These are phyloP conservation scores for Zaprionus lineosus DNA, from an alignment of 2,888 invertebrate genomes.

Conservation along the genomic window DNA sequence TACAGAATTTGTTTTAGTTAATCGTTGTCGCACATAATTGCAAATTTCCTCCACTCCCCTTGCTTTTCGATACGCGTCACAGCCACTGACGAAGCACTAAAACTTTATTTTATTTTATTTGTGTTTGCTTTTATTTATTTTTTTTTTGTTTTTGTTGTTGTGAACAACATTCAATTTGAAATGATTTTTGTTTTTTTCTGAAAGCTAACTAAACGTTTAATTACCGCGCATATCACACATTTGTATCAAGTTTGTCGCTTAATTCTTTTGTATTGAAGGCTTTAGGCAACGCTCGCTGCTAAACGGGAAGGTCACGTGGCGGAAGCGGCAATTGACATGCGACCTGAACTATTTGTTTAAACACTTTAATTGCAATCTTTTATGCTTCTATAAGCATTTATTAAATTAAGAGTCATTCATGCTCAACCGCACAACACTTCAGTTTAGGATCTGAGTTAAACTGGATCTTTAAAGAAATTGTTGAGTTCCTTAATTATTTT, in stretches of 20 bases:
- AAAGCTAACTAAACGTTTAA: slow-evolving; percentile 32
- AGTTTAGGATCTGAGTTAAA: too few species aligned
- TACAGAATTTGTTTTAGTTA: slow-evolving; percentile 20
- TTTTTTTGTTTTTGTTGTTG: too few species aligned
- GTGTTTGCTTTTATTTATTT: too few species aligned
- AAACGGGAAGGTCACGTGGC: slow-evolving; percentile 50
- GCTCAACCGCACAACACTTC: too few species aligned
- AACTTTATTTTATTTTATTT: slow-evolving; percentile 43
- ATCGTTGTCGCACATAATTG: slow-evolving; percentile 43
- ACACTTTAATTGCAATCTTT: too few species aligned
- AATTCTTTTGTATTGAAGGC: slow-evolving; percentile 58
- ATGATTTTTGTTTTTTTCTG: slow-evolving; percentile 19
- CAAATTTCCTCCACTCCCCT: background rate
- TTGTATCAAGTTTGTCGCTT: slow-evolving; percentile 59
- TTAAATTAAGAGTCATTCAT: too few species aligned
- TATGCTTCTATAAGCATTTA: too few species aligned
- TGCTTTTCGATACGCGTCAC: slow-evolving; percentile 28
- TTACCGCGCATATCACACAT: slow-evolving; percentile 28
- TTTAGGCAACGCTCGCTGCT: slow-evolving; percentile 39
- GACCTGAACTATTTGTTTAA: slow-evolving; percentile 19
- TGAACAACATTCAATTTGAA: slow-evolving; percentile 51
- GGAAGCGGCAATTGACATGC: slow-evolving; percentile 53
- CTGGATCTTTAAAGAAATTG: too few species aligned
- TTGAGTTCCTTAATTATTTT: too few species aligned
- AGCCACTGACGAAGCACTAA: slow-evolving; percentile 23